Evolutionary conservation across 2,797 vertebrate genomes (phyloP).

Genomic region (Miichthys miiuy): DNA sequence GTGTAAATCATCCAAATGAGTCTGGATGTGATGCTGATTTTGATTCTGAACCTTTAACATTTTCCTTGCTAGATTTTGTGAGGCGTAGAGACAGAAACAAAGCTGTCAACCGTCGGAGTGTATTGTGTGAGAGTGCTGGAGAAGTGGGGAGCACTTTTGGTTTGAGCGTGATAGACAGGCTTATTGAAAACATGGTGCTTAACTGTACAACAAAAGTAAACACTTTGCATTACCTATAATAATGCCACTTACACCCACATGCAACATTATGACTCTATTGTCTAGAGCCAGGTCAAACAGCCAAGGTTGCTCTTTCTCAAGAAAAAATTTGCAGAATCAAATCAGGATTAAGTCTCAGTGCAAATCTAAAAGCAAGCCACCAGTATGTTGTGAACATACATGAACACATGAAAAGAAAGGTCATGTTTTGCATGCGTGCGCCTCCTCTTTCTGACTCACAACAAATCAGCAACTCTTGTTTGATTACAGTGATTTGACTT

Average conservation of each 20-base stretch:
- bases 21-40: not conserved
- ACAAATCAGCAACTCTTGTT: too few relatives aligned
- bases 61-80: not conserved
- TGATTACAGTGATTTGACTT: not conserved
- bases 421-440: not conserved
- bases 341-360: conserved; percentile 40
- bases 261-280: not conserved
- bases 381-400: not conserved
- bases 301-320: conserved; percentile 1
- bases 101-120: not conserved
- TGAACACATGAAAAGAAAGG: not conserved
- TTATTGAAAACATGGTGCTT: not conserved
- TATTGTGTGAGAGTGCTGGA: not conserved
- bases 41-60: not conserved
- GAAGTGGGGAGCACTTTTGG: not conserved
- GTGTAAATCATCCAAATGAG: not conserved
- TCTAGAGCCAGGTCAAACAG: conserved; percentile 12
- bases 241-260: conserved; percentile 14
- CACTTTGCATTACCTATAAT: conserved; percentile 12
- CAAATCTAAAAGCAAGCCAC: conserved; percentile 4
- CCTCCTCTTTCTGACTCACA: too few relatives aligned
- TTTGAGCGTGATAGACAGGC: not conserved
- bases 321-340: conserved; percentile 30
- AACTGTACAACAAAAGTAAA: not conserved
- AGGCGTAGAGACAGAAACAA: not conserved